Percentiles rank a stretch among this genome's conserved stretches.
Evolutionary conservation across 2,888 invertebrate genomes (phyloP).

Genomic region (Bugulina stolonifera): DNA sequence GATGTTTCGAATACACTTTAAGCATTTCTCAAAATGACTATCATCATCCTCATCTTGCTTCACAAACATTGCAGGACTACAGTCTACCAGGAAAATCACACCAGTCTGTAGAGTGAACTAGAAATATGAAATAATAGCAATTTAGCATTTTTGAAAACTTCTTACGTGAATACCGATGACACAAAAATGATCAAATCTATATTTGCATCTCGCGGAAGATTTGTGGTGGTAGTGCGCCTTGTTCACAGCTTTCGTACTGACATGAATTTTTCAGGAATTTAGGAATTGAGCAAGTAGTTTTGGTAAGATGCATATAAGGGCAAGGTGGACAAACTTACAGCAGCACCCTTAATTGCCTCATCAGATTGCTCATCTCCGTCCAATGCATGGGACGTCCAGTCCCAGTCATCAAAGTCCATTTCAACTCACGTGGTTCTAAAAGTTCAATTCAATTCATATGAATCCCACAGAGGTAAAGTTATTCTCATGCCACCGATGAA

Average conservation of each 20-base stretch:
- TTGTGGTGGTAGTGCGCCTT: too few species aligned
- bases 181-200: too few species aligned
- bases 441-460: too few species aligned
- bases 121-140: background rate
- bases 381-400: background rate
- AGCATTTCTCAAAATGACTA: constrained; percentile 46
- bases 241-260: too few species aligned
- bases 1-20: constrained; percentile 40
- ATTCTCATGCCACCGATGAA: too few species aligned
- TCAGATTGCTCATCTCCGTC: constrained; percentile 2
- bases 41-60: constrained; percentile 37
- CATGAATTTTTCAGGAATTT: too few species aligned
- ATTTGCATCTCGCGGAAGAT: too few species aligned
- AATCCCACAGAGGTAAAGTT: too few species aligned
- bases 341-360: constrained; percentile 20
- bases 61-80: constrained; percentile 51
- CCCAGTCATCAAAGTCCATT: constrained; percentile 13
- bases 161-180: too few species aligned
- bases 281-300: too few species aligned
- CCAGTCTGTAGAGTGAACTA: constrained; percentile 33
- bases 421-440: background rate
- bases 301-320: too few species aligned
- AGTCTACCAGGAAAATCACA: constrained; percentile 50
- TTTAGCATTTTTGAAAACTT: too few species aligned
- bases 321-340: background rate